phyloP scores from a whole-genome alignment of 2,113 vertebrate genomes.

The Larimichthys crocea region DNA sequence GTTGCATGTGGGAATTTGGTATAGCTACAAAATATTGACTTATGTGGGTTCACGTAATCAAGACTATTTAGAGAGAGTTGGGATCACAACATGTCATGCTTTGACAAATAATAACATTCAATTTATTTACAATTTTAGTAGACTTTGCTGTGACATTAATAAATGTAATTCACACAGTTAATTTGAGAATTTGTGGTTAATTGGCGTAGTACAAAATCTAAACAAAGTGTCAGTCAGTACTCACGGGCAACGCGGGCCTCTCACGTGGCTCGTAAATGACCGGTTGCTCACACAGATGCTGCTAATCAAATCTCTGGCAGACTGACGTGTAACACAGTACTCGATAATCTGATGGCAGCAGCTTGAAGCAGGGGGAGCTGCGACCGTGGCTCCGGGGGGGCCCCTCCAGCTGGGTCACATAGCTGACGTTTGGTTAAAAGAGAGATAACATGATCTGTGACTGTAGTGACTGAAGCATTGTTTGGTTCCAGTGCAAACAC shows the following conservation, averaged over 20 bases:
- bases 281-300: slow-evolving; percentile 46
- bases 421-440: slow-evolving; percentile 2
- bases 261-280: slow-evolving; percentile 25
- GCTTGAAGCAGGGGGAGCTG: slow-evolving; percentile 19
- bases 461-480: not conserved
- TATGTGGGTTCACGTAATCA: not conserved
- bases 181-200: not conserved
- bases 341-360: slow-evolving; percentile 41
- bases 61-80: not conserved
- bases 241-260: not conserved
- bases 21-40: not conserved
- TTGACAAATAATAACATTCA: not conserved
- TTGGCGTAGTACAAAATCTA: not conserved
- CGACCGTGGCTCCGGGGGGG: not conserved
- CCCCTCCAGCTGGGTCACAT: slow-evolving; percentile 5
- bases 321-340: slow-evolving; percentile 27
- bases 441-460: slow-evolving; percentile 29
- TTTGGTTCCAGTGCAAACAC: not conserved
- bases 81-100: not conserved
- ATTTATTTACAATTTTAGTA: not conserved
- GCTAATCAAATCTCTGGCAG: slow-evolving; percentile 49
- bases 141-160: not conserved
- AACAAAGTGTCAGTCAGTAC: not conserved
- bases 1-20: slow-evolving; percentile 3
- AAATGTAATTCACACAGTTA: not conserved